Conservation (phyloP, 1,140 invertebrate species). For the Goniozus legneri region DNA sequence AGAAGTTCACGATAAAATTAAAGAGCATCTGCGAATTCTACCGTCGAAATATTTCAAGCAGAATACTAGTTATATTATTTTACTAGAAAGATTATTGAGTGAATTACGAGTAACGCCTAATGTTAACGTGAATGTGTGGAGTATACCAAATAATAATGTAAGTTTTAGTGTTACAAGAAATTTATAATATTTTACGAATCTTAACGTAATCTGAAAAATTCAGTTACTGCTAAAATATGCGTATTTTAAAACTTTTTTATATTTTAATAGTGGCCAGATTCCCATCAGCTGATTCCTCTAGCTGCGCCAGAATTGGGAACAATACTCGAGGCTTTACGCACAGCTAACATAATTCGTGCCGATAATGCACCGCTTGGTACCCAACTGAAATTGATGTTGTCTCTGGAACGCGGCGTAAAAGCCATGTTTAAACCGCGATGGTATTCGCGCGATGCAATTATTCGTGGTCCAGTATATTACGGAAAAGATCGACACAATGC, state of each 20-base stretch:
- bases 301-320: conserved; percentile 65
- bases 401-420: conserved; percentile 73
- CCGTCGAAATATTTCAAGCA: conserved; percentile 42
- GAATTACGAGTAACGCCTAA: conserved; percentile 36
- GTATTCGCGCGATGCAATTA: conserved; percentile 72
- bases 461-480: conserved; percentile 77
- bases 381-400: conserved; percentile 82
- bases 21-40: conserved; percentile 31
- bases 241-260: background rate
- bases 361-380: conserved; percentile 79
- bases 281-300: conserved; percentile 64
- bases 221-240: background rate
- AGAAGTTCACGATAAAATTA: conserved; percentile 34
- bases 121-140: conserved; percentile 35
- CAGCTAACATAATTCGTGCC: conserved; percentile 67
- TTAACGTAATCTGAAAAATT: background rate
- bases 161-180: conserved; percentile 17
- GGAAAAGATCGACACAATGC: conserved; percentile 90
- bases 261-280: conserved; percentile 65
- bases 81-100: conserved; percentile 35
- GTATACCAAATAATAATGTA: conserved; percentile 42
- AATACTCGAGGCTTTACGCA: conserved; percentile 67
- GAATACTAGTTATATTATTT: conserved; percentile 32
- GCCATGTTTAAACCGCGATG: conserved; percentile 89
- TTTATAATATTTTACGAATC: background rate